phyloP scores from a whole-genome alignment of 2,113 vertebrate genomes.

The Lophotis ruficrista region DNA sequence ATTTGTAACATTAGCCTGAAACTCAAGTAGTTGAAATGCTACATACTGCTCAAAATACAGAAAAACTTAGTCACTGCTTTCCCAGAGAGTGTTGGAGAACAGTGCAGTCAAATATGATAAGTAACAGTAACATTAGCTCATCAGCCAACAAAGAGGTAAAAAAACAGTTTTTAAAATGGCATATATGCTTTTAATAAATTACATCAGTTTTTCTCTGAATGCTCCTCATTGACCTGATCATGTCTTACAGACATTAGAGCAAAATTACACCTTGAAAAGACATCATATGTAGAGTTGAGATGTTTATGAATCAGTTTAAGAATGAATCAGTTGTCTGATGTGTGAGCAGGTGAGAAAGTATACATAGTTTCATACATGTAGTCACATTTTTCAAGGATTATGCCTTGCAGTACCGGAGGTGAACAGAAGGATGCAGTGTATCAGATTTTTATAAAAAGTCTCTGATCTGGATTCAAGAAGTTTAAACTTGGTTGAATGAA shows the following conservation, averaged over 20 bases:
- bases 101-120: neutral
- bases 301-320: neutral
- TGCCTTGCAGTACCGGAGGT: neutral
- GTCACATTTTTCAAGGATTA: neutral
- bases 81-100: neutral
- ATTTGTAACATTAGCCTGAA: neutral
- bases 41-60: neutral
- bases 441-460: neutral
- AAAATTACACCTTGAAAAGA: neutral
- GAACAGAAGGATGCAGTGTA: neutral
- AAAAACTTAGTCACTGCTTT: neutral
- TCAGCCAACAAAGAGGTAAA: neutral
- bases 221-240: neutral
- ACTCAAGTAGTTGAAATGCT: neutral
- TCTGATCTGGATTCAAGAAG: neutral
- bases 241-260: neutral
- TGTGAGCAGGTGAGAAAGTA: neutral
- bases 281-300: neutral
- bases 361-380: neutral
- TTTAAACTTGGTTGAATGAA: neutral
- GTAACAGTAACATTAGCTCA: neutral
- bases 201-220: neutral
- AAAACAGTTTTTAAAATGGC: neutral
- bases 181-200: neutral
- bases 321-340: neutral